phyloP scores from a whole-genome alignment of 2,888 invertebrate genomes.

The Euphydryas editha region DNA sequence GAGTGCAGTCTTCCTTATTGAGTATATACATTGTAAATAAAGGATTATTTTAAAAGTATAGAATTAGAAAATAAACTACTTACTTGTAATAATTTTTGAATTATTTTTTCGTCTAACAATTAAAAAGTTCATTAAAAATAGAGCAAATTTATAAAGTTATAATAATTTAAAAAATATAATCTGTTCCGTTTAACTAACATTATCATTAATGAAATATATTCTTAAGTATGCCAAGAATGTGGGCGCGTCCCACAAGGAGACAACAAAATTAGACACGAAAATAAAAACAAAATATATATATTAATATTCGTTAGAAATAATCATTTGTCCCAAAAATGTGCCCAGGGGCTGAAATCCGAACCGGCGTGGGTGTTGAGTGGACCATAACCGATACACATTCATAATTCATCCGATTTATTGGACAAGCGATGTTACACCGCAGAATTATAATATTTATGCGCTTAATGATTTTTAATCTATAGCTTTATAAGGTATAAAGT shows the following conservation, averaged over 20 bases:
- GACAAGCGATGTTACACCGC: slow-evolving; percentile 55
- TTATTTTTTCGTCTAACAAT: no score
- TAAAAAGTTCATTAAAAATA: background rate
- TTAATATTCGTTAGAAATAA: slow-evolving; percentile 83
- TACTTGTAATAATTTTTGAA: no score
- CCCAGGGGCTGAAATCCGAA: slow-evolving; percentile 79
- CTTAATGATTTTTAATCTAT: slow-evolving; percentile 43
- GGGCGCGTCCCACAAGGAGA: slow-evolving; percentile 56
- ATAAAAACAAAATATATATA: slow-evolving; percentile 75
- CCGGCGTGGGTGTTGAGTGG: slow-evolving; percentile 75
- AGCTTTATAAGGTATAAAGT: slow-evolving; percentile 34
- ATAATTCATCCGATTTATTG: slow-evolving; percentile 59
- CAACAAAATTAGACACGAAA: slow-evolving; percentile 66
- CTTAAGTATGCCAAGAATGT: slow-evolving; percentile 60
- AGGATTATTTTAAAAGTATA: no score
- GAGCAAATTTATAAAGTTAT: background rate
- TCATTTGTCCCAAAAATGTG: slow-evolving; percentile 82
- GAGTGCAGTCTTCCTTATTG: no score
- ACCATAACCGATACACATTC: slow-evolving; percentile 55
- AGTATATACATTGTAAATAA: no score
- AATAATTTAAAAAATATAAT: background rate
- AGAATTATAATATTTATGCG: slow-evolving; percentile 64
- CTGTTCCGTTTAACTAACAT: background rate
- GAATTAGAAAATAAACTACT: no score
- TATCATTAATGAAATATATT: slow-evolving; percentile 26